Base-by-base conservation (phyloP, 1,140 invertebrate species). In the Papilio xuthus region DNA sequence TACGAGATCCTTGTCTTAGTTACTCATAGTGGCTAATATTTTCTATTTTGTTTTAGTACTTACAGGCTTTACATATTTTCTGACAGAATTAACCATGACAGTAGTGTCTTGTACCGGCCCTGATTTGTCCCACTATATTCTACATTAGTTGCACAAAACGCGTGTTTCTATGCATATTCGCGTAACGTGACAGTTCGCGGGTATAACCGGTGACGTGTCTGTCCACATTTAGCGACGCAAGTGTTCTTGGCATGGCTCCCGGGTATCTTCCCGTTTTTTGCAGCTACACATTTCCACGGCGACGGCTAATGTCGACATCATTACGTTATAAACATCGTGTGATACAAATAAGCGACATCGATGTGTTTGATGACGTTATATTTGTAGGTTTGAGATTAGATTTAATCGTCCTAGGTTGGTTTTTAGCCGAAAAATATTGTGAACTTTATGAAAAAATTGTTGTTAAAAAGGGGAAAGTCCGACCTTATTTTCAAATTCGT, bases 221-320 rank as follows among this genome's bases (percentile, higher is more conserved):
- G 80, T 85, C 87, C 86, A 80, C 80, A 86, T 91, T 91, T 92
- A 92, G 90, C 85, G 76, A 82, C 79, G 78, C 82, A 85, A 89
- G 86, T 88, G 87, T 87, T 90, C 83, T 90, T 91, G 88, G 91
- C 88, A 90, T 82, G 72, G 79, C 83, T 86, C 86, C 85, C 86
- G 84, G 84, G 82, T 63, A 82, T 89, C 89, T 88, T 87, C 86
- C 84, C 85, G 75, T 81, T 83, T 84, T 88, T 83, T 83, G 83
- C 44, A 42, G 72, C 74, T 37, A 76, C 74, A 60, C 28, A 56
- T 76, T 76, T 60, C 70, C 70, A 44, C 70, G 70, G 18, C 41
- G 53, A 79, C 80, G 73, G 78, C 78, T 79, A 79, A 81, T 74
- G 63, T 47, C 81, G 71, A 80, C 79, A 78, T 76, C 28, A 20